Conservation (phyloP, 2,888 invertebrate species). For the Hemistola chrysoprasaria region DNA sequence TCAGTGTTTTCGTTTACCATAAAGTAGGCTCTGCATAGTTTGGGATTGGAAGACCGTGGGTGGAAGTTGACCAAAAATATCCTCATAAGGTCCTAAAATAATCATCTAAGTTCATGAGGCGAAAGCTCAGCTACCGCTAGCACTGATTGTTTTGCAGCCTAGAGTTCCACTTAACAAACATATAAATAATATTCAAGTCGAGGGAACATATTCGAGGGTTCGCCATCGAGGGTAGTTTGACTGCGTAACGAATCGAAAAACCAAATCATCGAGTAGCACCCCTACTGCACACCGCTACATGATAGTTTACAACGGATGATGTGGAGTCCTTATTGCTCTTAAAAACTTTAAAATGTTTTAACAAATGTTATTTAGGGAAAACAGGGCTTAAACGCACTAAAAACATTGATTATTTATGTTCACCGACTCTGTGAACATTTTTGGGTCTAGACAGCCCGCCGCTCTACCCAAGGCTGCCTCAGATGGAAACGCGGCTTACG, state of each 20-base stretch:
- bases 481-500: too few relatives aligned
- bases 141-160: conserved; percentile 28
- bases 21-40: too few relatives aligned
- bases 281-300: conserved; percentile 76
- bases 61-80: too few relatives aligned
- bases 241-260: conserved; percentile 83
- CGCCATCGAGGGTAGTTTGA: conserved; percentile 78
- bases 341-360: neutral
- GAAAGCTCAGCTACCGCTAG: conserved; percentile 7
- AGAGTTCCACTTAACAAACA: conserved; percentile 80
- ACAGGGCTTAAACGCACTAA: neutral
- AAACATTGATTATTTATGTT: conserved; percentile 2
- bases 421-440: too few relatives aligned
- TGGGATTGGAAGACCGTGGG: too few relatives aligned
- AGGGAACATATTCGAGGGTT: conserved; percentile 79
- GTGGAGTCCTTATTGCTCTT: conserved; percentile 43
- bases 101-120: too few relatives aligned
- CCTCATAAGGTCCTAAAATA: too few relatives aligned
- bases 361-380: neutral
- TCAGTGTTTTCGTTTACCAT: too few relatives aligned
- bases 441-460: too few relatives aligned
- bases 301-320: conserved; percentile 64
- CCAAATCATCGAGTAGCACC: conserved; percentile 82
- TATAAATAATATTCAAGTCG: conserved; percentile 82
- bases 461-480: too few relatives aligned